Conservation (phyloP, 2,113 vertebrate genomes). For the Bolborhynchus lineola region DNA sequence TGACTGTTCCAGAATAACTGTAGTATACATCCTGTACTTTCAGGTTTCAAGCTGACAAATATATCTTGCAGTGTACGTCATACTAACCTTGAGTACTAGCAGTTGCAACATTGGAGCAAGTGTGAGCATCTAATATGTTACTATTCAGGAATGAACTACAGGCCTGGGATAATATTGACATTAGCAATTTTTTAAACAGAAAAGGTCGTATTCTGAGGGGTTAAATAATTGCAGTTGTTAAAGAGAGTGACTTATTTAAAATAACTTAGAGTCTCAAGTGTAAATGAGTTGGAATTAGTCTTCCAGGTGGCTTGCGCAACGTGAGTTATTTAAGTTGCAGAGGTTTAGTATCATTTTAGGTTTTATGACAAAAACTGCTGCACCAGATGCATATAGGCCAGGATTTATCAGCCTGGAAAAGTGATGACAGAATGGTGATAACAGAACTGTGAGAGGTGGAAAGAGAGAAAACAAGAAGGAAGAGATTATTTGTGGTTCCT, state of each 20-base stretch:
- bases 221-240: not conserved
- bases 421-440: not conserved
- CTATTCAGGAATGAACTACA: not conserved
- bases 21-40: not conserved
- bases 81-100: not conserved
- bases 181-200: not conserved
- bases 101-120: not conserved
- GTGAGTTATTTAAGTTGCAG: not conserved
- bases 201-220: not conserved
- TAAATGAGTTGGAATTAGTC: not conserved
- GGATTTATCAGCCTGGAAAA: not conserved
- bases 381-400: not conserved
- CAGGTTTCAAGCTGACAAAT: not conserved
- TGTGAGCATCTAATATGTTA: not conserved
- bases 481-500: not conserved
- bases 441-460: not conserved
- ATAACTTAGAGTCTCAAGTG: not conserved
- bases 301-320: not conserved
- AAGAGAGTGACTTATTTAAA: not conserved
- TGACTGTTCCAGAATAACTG: not conserved
- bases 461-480: not conserved
- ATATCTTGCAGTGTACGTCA: not conserved
- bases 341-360: not conserved
- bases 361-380: slow-evolving; percentile 17
- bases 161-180: not conserved